A percentile compares a stretch with the other conserved stretches of the same genome.
Conservation (phyloP, 2,113 vertebrate genomes). For the Tragulus kanchil region DNA sequence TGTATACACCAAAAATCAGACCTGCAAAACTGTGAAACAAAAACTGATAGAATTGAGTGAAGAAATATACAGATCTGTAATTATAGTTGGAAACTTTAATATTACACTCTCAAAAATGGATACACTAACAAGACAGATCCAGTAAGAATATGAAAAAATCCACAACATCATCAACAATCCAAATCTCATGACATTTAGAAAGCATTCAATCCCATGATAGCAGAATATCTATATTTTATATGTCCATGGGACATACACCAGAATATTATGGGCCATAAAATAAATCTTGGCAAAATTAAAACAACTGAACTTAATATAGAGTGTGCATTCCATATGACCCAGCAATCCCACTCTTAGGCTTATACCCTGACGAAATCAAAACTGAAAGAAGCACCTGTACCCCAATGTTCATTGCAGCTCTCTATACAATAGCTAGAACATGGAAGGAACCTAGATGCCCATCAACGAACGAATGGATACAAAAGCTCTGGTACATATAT, state of each 20-base stretch:
- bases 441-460: no score
- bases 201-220: neutral
- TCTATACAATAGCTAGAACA: no score
- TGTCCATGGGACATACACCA: neutral
- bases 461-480: no score
- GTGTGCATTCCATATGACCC: neutral
- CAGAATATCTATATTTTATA: neutral
- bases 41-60: neutral
- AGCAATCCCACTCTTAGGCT: no score
- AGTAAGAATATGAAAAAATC: neutral
- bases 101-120: neutral
- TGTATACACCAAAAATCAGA: neutral
- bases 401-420: no score
- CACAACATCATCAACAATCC: neutral
- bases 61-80: neutral
- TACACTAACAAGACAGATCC: neutral
- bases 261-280: neutral
- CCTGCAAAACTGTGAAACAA: neutral
- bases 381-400: no score
- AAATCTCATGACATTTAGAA: neutral
- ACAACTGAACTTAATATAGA: neutral
- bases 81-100: neutral
- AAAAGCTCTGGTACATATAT: no score
- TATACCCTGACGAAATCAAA: no score
- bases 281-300: neutral